A percentile compares a stretch with the other conserved stretches of the same genome.
Evolutionary conservation across 1,140 invertebrate species (phyloP).

Genomic region (Cardiocondyla obscurior): DNA sequence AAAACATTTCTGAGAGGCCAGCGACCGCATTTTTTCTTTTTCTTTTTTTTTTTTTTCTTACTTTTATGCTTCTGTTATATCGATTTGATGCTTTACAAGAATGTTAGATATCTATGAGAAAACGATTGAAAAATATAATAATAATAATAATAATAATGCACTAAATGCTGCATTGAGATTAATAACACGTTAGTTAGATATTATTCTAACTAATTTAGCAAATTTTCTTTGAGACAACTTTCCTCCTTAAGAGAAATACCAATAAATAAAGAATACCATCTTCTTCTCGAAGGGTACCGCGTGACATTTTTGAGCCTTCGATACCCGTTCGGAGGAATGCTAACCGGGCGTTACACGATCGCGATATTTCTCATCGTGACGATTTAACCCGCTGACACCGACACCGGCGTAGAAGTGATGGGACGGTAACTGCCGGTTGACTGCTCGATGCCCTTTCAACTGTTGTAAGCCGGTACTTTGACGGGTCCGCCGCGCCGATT

Average conservation of each 20-base stretch:
- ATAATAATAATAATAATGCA: background rate
- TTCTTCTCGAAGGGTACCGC: background rate
- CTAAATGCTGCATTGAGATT: background rate
- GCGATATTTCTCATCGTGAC: background rate
- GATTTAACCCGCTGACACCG: background rate
- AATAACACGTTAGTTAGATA: background rate
- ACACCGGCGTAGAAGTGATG: background rate
- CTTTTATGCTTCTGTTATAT: background rate
- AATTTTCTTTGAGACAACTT: background rate
- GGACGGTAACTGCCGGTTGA: background rate
- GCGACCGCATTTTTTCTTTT: slow-evolving; percentile 7
- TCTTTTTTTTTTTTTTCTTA: slow-evolving; percentile 23
- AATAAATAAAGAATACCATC: background rate
- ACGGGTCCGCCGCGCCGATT: slow-evolving; percentile 8
- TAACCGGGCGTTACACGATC: background rate
- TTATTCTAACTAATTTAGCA: background rate
- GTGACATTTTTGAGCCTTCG: background rate
- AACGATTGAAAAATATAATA: background rate
- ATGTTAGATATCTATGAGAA: background rate
- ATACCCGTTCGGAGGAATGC: background rate
- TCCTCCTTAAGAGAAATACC: background rate
- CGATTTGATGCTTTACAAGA: background rate
- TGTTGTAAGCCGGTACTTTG: slow-evolving; percentile 18
- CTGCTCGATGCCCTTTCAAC: background rate
- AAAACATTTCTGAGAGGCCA: slow-evolving; percentile 30